These are phyloP conservation scores for Saccostrea cuccullata DNA, from an alignment of 1,140 invertebrate genomes.

Conservation along the genomic window DNA sequence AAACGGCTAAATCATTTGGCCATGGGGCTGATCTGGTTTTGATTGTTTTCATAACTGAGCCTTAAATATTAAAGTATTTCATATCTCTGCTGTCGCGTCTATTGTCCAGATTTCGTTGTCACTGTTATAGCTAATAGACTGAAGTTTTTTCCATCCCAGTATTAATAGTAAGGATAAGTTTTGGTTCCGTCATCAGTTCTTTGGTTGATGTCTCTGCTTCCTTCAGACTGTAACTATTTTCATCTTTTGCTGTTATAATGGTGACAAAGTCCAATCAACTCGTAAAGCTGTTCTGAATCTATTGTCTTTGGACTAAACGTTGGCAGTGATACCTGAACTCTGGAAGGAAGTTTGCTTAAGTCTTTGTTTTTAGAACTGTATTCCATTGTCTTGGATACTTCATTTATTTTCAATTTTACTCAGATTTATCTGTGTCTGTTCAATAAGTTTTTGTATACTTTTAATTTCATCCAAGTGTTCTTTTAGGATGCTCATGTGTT, in stretches of 20 bases:
- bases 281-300: not conserved
- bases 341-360: not conserved
- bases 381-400: not conserved
- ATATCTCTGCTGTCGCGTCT: not conserved
- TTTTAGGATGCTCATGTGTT: too few species aligned
- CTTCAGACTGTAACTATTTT: not conserved
- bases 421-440: not conserved
- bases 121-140: not conserved
- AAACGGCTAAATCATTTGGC: not conserved
- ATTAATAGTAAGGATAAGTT: not conserved
- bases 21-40: not conserved
- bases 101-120: not conserved
- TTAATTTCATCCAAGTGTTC: too few species aligned
- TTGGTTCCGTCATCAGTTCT: not conserved
- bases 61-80: not conserved
- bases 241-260: not conserved
- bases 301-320: not conserved
- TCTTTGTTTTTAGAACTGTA: not conserved
- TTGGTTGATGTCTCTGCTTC: not conserved
- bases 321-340: not conserved
- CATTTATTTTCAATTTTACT: not conserved
- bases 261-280: too few species aligned
- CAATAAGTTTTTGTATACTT: too few species aligned
- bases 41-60: not conserved
- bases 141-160: not conserved